Base-by-base conservation (phyloP, 1,140 invertebrate species). In the Zaprionus tsacasi region DNA sequence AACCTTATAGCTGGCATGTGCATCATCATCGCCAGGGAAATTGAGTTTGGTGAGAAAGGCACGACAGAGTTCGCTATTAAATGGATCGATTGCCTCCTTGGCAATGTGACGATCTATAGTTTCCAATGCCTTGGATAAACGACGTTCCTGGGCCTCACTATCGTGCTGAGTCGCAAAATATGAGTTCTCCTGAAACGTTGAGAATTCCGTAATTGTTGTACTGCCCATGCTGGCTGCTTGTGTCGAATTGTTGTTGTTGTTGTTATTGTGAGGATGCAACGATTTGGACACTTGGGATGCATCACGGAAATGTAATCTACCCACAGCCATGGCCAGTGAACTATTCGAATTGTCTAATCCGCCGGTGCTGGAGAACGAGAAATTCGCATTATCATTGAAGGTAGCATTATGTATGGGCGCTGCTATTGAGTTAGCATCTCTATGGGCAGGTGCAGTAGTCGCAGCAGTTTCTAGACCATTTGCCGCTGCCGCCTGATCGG, bases 1-100 rank as follows among this genome's bases (percentile, higher is more conserved):
- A 21, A 93, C 76, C 67, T 92, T 92, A 59, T 92, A 93, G 52
- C 79, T 89, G 6, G 90, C 79, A 64, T 88, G 78, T 2, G 66
- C 78, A 48, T 91, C 87, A n/a, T 91, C 82, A 27, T 92, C 80
- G 3, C 72, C 82, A 0, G 92, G 92, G 52, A 95, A 95, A 75
- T 94, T 94, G 2, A 94, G 93, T 87, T 94, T 94, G 55, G 94
- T 93, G 56, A 95, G 82, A 67, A 95, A 92, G 33, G 94, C 93
- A 21, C 93, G 89, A 66, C 94, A 93, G n/a, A 95, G 91, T 65
- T 94, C 94, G 58, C 93, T 94, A 76, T 93, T 94, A 36, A 95
- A 95, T 27, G 94, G 94, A 93, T 95, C 94, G 57, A 95, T 91
- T 30, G 82, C 76, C 40, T 81, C 82, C 56, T 91, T 92, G 21